These are phyloP conservation scores for Poeciliopsis turrubarensis DNA, from an alignment of 2,113 vertebrate genomes.

Conservation along the genomic window DNA sequence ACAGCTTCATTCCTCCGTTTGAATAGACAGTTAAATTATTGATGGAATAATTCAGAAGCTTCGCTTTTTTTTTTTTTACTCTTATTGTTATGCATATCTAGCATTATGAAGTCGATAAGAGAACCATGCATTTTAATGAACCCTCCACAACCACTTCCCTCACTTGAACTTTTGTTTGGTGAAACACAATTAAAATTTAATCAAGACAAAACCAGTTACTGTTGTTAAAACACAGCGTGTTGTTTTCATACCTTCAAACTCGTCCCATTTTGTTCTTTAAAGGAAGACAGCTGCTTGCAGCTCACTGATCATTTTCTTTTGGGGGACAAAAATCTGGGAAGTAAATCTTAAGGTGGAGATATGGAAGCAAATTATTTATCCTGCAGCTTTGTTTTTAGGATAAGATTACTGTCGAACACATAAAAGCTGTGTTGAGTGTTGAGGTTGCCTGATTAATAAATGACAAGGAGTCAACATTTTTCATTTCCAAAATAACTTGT, in stretches of 20 bases:
- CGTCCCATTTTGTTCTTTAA: neutral
- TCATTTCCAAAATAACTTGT: neutral
- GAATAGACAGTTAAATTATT: slow-evolving; percentile 21
- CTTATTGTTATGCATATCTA: neutral
- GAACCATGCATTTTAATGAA: slow-evolving; percentile 5
- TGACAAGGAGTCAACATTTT: neutral
- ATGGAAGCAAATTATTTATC: neutral
- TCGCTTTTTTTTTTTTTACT: slow-evolving; percentile 22
- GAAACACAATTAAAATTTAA: neutral
- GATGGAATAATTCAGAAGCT: slow-evolving; percentile 4
- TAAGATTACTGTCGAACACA: neutral
- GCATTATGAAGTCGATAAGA: neutral
- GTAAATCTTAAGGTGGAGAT: neutral
- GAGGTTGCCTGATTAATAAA: neutral
- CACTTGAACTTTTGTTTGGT: neutral
- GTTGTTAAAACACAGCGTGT: neutral
- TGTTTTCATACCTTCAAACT: neutral
- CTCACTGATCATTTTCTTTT: neutral
- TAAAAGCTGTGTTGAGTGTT: neutral
- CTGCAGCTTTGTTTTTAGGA: neutral
- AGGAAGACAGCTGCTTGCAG: neutral
- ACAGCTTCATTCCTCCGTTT: slow-evolving; percentile 13
- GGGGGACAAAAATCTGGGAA: slow-evolving; percentile 24
- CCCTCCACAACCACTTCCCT: neutral
- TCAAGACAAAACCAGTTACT: neutral